Evolutionary conservation across 2,797 vertebrate species (phyloP), one percentile per base, ranked within the genome.

Genomic region (Australoheros facetus): DNA sequence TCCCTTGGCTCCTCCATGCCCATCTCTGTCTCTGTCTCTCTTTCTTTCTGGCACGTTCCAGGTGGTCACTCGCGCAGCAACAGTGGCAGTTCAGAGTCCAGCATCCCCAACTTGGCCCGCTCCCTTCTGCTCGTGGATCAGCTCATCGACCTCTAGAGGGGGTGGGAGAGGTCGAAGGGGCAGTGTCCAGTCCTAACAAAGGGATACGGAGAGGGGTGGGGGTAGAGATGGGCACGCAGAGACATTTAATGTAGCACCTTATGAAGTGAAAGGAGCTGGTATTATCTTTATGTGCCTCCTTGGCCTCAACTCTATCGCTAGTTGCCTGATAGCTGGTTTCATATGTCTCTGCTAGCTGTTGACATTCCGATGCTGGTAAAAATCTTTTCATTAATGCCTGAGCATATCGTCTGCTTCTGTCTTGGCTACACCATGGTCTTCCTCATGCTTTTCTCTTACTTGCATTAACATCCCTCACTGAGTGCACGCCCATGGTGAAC

Each of bases 121-220:
- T 98, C 98, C 96, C 97, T 99, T 90, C 97, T 99, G 96, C 97
- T 99, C 96, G 98, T 99, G 97, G 98, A 99, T 96, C 98, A 99
- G 97, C 98, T 99, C 96, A 99, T 99, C 97, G 98, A 99, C 97
- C 97, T 99, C 96, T 99, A 99, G 96, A 89, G 91, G 93, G 85
- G 89, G 87, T 92, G 92, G 92, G 90, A 89, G 91, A 88, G 92
- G 89, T 92, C 81, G 78, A 94, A 94, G 89, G 94, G 93, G 91
- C 92, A 87, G 88, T 82, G 90, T 95, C 91, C 92, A 95, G 93
- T 93, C 89, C 69, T 88, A 85, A 88, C 82, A 73, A 75, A 82
- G 76, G 78, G 83, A 72, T 14, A 30, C 32, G 53, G 48, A 55
- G 85, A 32, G 76, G 75, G 71, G 60, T 21, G 59, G 82, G 84